A percentile compares a stretch with the other conserved stretches of the same genome.
phyloP scores from a whole-genome alignment of 2,888 invertebrate species.

The Noctua janthina region DNA sequence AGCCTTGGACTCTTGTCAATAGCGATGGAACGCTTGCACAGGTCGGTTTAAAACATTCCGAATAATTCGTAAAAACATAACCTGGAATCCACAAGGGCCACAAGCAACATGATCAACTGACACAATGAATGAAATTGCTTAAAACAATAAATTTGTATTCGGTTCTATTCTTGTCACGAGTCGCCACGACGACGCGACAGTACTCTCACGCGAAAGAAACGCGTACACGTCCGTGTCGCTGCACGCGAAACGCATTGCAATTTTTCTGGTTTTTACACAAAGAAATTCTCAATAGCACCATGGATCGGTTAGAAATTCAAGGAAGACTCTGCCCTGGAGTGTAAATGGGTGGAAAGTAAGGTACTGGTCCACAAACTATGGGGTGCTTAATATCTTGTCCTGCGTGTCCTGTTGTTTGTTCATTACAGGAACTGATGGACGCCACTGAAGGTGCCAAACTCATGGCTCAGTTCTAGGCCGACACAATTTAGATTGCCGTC shows the following conservation, averaged over 20 bases:
- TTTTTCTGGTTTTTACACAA: neutral
- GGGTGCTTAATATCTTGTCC: too few relatives aligned
- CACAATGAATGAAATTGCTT: neutral
- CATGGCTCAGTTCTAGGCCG: too few relatives aligned
- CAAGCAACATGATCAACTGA: neutral
- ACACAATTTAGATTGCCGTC: too few relatives aligned
- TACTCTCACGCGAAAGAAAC: neutral
- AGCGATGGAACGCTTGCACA: constrained; percentile 29
- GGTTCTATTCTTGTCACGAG: neutral
- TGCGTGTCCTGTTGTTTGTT: too few relatives aligned
- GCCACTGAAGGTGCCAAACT: too few relatives aligned
- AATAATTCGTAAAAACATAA: constrained; percentile 35
- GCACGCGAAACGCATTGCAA: neutral
- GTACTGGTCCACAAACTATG: neutral
- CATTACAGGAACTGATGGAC: too few relatives aligned
- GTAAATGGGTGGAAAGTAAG: neutral
- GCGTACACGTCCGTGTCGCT: neutral
- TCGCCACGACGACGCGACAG: neutral
- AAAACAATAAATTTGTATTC: neutral
- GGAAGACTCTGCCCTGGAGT: neutral
- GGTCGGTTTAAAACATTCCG: constrained; percentile 29
- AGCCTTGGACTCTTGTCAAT: constrained; percentile 42
- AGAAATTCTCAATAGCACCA: neutral
- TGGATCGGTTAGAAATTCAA: neutral
- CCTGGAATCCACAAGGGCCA: constrained; percentile 31